Conservation (phyloP, 2,797 vertebrate species). For the Benthosema pterotum region DNA sequence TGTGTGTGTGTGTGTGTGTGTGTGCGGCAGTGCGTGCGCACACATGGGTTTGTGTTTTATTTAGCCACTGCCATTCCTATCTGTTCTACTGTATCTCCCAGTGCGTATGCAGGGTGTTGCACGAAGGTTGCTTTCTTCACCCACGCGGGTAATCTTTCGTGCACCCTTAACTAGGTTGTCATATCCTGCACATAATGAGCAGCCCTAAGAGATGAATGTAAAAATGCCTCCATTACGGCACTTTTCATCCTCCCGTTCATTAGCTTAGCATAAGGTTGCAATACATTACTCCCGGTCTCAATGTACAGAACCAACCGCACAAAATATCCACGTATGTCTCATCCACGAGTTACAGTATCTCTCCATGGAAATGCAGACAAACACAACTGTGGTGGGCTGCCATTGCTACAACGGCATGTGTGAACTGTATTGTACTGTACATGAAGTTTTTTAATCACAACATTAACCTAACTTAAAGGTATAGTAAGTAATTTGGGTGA, state of each 20-base stretch:
- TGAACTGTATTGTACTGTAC: too few relatives aligned
- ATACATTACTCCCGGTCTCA: conserved; percentile 75
- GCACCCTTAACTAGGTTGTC: conserved; percentile 85
- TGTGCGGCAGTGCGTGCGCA: too few relatives aligned
- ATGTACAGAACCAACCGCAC: conserved; percentile 45
- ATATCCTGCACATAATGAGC: conserved; percentile 79
- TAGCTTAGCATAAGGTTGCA: conserved; percentile 85
- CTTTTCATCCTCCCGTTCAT: conserved; percentile 83
- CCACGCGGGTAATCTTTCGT: conserved; percentile 81
- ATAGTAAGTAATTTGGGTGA: too few relatives aligned
- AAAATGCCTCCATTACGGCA: conserved; percentile 80
- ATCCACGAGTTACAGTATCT: conserved; percentile 52
- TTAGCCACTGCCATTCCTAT: conserved; percentile 53
- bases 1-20: conserved; percentile 9
- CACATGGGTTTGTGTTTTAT: conserved; percentile 29
- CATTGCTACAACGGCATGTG: too few relatives aligned
- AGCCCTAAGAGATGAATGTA: conserved; percentile 83
- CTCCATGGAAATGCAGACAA: conserved; percentile 38
- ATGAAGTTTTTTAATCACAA: conserved; percentile 33
- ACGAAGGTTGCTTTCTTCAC: conserved; percentile 79
- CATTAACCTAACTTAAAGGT: conserved; percentile 17
- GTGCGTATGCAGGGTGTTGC: conserved; percentile 36
- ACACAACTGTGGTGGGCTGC: too few relatives aligned
- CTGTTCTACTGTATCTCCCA: conserved; percentile 60
- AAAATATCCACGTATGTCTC: conserved; percentile 58